Percentiles rank a stretch among this genome's conserved stretches.
These are phyloP conservation scores for Sebastes fasciatus DNA, from an alignment of 2,113 vertebrate genomes.

Conservation along the genomic window DNA sequence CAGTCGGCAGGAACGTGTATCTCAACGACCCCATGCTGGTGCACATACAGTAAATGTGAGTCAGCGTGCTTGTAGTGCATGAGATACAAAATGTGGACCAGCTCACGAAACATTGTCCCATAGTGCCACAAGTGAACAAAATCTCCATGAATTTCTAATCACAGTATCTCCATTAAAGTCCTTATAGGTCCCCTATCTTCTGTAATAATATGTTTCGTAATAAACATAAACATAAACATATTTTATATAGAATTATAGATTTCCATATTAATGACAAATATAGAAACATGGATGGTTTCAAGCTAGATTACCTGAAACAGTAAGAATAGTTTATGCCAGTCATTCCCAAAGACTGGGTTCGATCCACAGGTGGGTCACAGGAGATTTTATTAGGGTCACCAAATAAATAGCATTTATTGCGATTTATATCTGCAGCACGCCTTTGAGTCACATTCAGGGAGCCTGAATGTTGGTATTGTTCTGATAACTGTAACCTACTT, in stretches of 20 bases:
- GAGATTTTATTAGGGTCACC: no score
- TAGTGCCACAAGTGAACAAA: not conserved
- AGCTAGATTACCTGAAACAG: not conserved
- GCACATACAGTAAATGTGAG: not conserved
- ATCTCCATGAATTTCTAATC: not conserved
- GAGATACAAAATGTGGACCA: not conserved
- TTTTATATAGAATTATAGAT: not conserved
- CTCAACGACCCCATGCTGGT: not conserved
- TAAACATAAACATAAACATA: not conserved
- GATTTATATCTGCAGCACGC: no score
- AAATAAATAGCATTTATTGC: no score
- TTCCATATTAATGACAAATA: not conserved
- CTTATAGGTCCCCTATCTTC: no score
- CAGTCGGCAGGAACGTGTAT: not conserved
- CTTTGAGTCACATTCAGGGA: no score
- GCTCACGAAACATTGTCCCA: not conserved
- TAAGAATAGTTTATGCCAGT: not conserved
- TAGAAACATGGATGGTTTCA: not conserved
- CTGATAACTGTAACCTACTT: no score
- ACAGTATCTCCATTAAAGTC: not conserved
- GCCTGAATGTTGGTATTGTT: no score
- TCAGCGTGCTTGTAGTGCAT: not conserved
- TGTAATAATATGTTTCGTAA: no score
- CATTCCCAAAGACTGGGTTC: no score
- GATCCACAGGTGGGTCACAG: no score